These are phyloP conservation scores for Oreochromis aureus DNA, from an alignment of 2,113 vertebrate genomes.

Conservation along the genomic window DNA sequence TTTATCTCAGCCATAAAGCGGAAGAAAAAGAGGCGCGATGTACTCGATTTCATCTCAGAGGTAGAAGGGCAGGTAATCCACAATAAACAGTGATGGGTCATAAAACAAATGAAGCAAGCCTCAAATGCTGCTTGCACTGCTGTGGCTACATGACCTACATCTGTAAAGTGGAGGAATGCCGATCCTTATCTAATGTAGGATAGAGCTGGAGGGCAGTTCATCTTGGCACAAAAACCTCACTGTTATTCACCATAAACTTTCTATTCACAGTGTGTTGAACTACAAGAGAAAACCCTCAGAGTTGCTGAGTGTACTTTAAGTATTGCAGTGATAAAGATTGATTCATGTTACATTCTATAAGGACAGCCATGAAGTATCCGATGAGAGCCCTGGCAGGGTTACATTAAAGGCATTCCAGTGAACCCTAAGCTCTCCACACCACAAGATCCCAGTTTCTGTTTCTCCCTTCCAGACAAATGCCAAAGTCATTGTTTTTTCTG, in stretches of 20 bases:
- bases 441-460: constrained; percentile 40
- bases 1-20: background rate
- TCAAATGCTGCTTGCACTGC: background rate
- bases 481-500: constrained; percentile 63
- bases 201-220: constrained; percentile 47
- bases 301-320: constrained; percentile 35
- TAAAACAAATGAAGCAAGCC: constrained; percentile 47
- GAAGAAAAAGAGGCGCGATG: background rate
- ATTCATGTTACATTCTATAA: constrained; percentile 40
- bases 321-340: constrained; percentile 31
- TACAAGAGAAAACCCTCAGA: background rate
- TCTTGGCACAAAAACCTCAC: constrained; percentile 30
- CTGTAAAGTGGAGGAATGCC: constrained; percentile 43
- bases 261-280: constrained; percentile 8
- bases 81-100: constrained; percentile 24
- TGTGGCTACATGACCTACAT: constrained; percentile 62
- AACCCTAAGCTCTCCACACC: constrained; percentile 36
- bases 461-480: constrained; percentile 67
- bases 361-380: constrained; percentile 43
- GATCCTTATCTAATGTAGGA: constrained; percentile 55
- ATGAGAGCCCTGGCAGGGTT: constrained; percentile 42
- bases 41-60: constrained; percentile 19
- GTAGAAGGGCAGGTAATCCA: constrained; percentile 5
- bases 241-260: constrained; percentile 25
- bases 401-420: constrained; percentile 66